These are phyloP conservation scores for Bombylius major DNA, from an alignment of 2,888 invertebrate genomes.

Conservation along the genomic window DNA sequence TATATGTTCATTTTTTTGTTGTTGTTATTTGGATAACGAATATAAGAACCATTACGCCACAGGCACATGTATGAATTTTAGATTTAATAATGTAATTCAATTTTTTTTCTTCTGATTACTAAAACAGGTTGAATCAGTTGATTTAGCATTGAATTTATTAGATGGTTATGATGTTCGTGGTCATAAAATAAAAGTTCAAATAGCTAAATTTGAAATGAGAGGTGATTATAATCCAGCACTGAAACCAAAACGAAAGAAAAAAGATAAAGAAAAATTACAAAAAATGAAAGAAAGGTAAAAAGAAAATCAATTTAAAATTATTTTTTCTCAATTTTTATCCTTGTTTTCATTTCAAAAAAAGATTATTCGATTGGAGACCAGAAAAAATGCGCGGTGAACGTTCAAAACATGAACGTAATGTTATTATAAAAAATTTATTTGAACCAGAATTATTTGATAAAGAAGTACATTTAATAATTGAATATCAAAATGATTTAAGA, in stretches of 20 bases:
- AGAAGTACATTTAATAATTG: conserved; percentile 77
- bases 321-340: not conserved
- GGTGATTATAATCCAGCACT: conserved; percentile 85
- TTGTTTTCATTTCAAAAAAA: conserved; percentile 20
- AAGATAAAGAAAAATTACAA: conserved; percentile 81
- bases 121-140: conserved; percentile 73
- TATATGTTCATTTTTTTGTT: no score
- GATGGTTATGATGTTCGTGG: conserved; percentile 77
- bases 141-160: conserved; percentile 78
- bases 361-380: conserved; percentile 91
- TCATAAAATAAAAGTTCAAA: conserved; percentile 73
- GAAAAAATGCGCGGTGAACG: conserved; percentile 80
- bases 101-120: not conserved
- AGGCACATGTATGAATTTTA: no score
- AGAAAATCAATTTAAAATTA: not conserved
- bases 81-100: no score
- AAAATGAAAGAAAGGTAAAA: conserved; percentile 80
- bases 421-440: conserved; percentile 90
- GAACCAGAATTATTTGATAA: conserved; percentile 77
- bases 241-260: conserved; percentile 81
- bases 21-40: no score
- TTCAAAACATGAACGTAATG: conserved; percentile 76
- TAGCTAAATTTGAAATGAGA: conserved; percentile 89
- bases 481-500: conserved; percentile 81
- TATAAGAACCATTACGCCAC: no score